These are phyloP conservation scores for Eupithecia subumbrata DNA, from an alignment of 2,888 invertebrate genomes.

Conservation along the genomic window DNA sequence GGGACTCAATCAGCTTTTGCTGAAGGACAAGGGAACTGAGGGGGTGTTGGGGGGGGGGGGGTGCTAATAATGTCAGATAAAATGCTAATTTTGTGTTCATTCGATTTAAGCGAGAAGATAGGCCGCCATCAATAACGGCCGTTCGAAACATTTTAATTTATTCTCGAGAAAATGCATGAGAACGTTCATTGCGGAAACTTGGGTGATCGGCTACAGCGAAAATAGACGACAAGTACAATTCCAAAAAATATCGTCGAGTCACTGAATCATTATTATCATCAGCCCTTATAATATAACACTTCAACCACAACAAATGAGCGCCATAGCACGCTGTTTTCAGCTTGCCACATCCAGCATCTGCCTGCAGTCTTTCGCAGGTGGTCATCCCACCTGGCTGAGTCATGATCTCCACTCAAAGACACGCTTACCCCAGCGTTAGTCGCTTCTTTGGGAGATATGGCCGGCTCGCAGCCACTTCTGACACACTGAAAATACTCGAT, in stretches of 20 bases:
- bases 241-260: no score
- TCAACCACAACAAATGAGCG: neutral
- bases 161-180: constrained; percentile 46
- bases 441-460: neutral
- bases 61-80: constrained; percentile 81
- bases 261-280: neutral
- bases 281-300: neutral
- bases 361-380: neutral
- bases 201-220: no score
- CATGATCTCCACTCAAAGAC: neutral
- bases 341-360: neutral
- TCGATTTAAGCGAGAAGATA: constrained; percentile 75
- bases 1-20: constrained; percentile 81
- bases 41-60: constrained; percentile 46
- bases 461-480: neutral
- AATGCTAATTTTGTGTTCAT: constrained; percentile 84
- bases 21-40: constrained; percentile 58
- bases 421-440: neutral
- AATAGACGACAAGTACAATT: no score
- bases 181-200: constrained; percentile 44
- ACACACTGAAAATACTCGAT: neutral
- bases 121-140: constrained; percentile 50
- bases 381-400: neutral
- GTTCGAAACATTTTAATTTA: constrained; percentile 46
- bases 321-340: neutral